phyloP scores from a whole-genome alignment of 2,888 invertebrate species.

The Coleophora deauratella region DNA sequence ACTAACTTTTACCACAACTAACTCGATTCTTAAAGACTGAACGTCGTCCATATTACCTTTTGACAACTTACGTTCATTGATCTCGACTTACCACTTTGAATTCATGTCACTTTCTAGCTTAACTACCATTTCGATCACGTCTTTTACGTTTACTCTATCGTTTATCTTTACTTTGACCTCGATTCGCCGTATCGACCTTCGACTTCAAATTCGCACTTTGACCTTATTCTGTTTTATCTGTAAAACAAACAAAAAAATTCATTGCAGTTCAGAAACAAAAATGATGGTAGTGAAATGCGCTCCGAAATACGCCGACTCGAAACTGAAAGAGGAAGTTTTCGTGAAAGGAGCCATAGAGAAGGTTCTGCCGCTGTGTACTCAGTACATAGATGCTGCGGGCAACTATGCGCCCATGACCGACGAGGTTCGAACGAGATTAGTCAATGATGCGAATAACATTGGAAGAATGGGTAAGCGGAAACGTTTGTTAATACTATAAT shows the following conservation, averaged over 20 bases:
- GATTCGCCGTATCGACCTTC: too few species aligned
- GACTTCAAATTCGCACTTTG: too few species aligned
- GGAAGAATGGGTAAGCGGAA: slow-evolving; percentile 82
- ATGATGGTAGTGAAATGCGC: slow-evolving; percentile 98
- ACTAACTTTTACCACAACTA: too few species aligned
- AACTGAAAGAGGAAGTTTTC: slow-evolving; percentile 85
- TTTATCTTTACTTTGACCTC: too few species aligned
- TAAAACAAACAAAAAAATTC: background rate
- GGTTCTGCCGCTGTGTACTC: slow-evolving; percentile 88
- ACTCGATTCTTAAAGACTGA: too few species aligned
- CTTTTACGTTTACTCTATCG: too few species aligned
- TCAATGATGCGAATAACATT: slow-evolving; percentile 88
- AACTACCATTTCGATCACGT: too few species aligned
- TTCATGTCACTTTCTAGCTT: too few species aligned
- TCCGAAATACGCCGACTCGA: slow-evolving; percentile 83
- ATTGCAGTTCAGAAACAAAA: slow-evolving; percentile 91
- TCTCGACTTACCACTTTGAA: too few species aligned
- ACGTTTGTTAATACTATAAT: too few species aligned
- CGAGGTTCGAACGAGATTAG: slow-evolving; percentile 87
- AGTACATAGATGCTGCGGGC: slow-evolving; percentile 84
- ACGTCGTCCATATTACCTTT: too few species aligned
- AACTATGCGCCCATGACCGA: slow-evolving; percentile 80
- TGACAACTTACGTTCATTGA: too few species aligned
- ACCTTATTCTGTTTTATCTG: background rate
- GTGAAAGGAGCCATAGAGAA: slow-evolving; percentile 97